Percentiles rank a stretch among this genome's conserved stretches.
phyloP scores from a whole-genome alignment of 2,888 invertebrate genomes.

The Byasa hedistus region DNA sequence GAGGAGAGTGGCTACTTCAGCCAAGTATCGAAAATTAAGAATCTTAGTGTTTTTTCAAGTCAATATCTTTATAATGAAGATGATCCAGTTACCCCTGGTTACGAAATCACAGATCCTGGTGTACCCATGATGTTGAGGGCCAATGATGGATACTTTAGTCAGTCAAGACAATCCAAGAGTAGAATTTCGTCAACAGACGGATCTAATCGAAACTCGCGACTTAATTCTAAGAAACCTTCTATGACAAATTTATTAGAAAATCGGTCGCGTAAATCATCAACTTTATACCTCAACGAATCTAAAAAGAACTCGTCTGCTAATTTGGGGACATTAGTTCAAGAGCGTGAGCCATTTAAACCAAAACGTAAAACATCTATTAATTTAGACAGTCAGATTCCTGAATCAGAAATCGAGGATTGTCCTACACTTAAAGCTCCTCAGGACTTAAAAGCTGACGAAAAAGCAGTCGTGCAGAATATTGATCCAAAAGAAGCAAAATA shows the following conservation, averaged over 20 bases:
- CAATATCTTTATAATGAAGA: constrained; percentile 84
- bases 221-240: constrained; percentile 71
- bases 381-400: constrained; percentile 63
- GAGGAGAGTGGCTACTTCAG: constrained; percentile 68
- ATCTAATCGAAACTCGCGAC: constrained; percentile 67
- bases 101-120: constrained; percentile 83
- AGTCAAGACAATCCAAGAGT: constrained; percentile 69
- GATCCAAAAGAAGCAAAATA: constrained; percentile 64
- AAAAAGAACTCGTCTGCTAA: constrained; percentile 70
- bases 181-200: constrained; percentile 65
- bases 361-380: constrained; percentile 68
- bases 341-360: constrained; percentile 58
- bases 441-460: constrained; percentile 77
- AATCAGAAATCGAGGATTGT: constrained; percentile 76
- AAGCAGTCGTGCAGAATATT: constrained; percentile 64
- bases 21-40: constrained; percentile 64
- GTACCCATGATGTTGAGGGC: constrained; percentile 83
- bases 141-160: constrained; percentile 82
- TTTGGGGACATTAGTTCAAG: constrained; percentile 58
- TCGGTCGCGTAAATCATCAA: constrained; percentile 70
- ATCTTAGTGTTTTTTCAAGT: constrained; percentile 78
- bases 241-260: constrained; percentile 71
- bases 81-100: constrained; percentile 80
- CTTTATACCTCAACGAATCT: constrained; percentile 72
- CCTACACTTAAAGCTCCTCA: constrained; percentile 74